A percentile compares a stretch with the other conserved stretches of the same genome.
phyloP scores from a whole-genome alignment of 35 echinoderm and acorn worm species.

The Eucidaris tribuloides region DNA sequence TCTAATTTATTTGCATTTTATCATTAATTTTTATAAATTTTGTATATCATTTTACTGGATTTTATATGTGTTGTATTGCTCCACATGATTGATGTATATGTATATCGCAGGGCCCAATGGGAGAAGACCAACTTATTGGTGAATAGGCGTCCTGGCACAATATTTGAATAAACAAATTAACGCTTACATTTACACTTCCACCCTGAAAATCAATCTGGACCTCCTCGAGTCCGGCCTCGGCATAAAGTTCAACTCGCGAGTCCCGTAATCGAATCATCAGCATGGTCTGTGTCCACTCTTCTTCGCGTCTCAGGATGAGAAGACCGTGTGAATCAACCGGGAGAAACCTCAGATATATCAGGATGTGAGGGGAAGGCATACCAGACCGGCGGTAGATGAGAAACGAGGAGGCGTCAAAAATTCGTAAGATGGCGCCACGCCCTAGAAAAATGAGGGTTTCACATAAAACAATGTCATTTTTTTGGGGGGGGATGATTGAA shows the following conservation, averaged over 20 bases:
- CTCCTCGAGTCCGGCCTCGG: slow-evolving; percentile 24
- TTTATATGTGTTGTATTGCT: background rate
- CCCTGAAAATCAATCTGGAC: slow-evolving; percentile 42
- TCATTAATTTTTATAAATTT: background rate
- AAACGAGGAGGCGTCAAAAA: slow-evolving; percentile 63
- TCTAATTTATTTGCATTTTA: background rate
- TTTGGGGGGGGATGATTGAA: no score
- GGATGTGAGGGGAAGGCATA: slow-evolving; percentile 54
- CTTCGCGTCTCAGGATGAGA: slow-evolving; percentile 51
- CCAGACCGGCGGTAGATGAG: slow-evolving; percentile 63
- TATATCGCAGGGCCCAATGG: no score
- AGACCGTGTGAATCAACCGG: slow-evolving; percentile 34
- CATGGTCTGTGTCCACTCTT: slow-evolving; percentile 9
- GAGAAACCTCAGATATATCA: slow-evolving; percentile 68
- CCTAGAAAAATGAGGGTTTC: no score
- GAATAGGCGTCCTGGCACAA: no score
- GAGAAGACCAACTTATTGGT: no score
- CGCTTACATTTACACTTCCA: slow-evolving; percentile 27
- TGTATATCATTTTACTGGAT: background rate
- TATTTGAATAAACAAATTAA: no score
- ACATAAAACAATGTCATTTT: no score
- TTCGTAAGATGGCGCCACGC: background rate
- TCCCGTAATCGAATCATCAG: slow-evolving; percentile 21
- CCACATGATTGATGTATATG: background rate
- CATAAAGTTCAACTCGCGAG: slow-evolving; percentile 48